Conservation (phyloP, 2,113 vertebrate genomes). For the Antechinus stuartii region DNA sequence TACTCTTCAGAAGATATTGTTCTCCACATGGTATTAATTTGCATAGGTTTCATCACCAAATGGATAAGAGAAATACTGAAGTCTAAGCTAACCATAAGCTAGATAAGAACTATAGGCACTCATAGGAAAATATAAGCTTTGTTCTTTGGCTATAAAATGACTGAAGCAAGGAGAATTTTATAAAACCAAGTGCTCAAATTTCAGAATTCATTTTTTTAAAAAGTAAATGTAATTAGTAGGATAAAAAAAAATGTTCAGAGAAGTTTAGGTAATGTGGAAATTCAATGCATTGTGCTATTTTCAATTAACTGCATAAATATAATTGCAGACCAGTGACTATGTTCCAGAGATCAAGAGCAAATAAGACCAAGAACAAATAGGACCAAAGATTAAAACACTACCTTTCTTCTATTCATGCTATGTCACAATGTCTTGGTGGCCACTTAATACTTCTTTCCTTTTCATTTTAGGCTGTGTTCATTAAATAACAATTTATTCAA, state of each 20-base stretch:
- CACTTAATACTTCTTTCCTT: not conserved
- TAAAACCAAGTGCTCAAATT: not conserved
- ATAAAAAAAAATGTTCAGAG: not conserved
- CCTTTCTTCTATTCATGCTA: not conserved
- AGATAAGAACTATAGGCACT: not conserved
- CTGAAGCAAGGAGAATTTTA: not conserved
- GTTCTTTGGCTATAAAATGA: conserved; percentile 1
- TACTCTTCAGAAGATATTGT: conserved; percentile 23
- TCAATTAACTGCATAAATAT: not conserved
- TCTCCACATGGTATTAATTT: not conserved
- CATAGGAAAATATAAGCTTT: not conserved
- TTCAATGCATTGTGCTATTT: not conserved
- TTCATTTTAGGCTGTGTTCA: not conserved
- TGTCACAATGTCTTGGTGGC: not conserved
- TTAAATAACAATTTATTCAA: not conserved
- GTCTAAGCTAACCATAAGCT: conserved; percentile 19
- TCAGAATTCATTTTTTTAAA: not conserved
- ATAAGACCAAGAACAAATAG: not conserved
- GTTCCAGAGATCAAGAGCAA: not conserved
- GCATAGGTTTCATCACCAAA: conserved; percentile 9
- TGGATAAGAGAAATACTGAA: conserved; percentile 14
- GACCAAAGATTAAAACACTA: not conserved
- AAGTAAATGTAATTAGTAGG: not conserved
- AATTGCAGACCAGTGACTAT: not conserved
- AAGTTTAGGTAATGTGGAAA: not conserved